Conservation (phyloP, 2,888 invertebrate genomes). For the Apodemia duryi region DNA sequence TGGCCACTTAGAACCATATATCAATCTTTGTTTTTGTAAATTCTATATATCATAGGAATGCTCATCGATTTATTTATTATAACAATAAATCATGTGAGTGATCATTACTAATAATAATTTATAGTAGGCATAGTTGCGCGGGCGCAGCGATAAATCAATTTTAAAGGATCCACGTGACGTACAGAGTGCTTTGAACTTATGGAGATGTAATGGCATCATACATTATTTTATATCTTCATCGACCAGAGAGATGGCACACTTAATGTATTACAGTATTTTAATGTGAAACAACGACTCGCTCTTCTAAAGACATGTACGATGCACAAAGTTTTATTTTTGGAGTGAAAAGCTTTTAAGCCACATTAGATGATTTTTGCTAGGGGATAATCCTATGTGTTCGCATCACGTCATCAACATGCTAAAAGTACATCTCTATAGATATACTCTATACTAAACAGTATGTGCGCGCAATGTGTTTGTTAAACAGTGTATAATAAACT, state of each 20-base stretch:
- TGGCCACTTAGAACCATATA: too few relatives aligned
- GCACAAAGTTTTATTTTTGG: background rate
- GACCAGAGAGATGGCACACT: background rate
- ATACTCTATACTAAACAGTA: too few relatives aligned
- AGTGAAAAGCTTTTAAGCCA: too few relatives aligned
- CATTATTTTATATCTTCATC: slow-evolving; percentile 7
- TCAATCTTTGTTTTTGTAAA: background rate
- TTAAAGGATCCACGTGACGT: slow-evolving; percentile 34
- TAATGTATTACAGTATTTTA: slow-evolving; percentile 4
- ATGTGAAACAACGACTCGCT: background rate
- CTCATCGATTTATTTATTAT: slow-evolving; percentile 65
- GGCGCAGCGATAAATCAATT: slow-evolving; percentile 51
- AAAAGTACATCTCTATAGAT: too few relatives aligned
- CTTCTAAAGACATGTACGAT: background rate
- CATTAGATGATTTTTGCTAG: too few relatives aligned
- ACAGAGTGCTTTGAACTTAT: slow-evolving; percentile 19
- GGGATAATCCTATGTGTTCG: too few relatives aligned
- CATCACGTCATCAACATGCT: too few relatives aligned
- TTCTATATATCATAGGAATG: slow-evolving; percentile 40
- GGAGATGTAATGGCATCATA: slow-evolving; percentile 20
- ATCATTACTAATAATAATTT: slow-evolving; percentile 73
- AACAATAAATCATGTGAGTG: slow-evolving; percentile 66
- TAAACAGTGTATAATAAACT: too few relatives aligned
- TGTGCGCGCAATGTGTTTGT: too few relatives aligned
- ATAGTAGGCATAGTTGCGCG: slow-evolving; percentile 54